phyloP scores from a whole-genome alignment of 2,113 vertebrate genomes.

The Cephalophus harveyi region DNA sequence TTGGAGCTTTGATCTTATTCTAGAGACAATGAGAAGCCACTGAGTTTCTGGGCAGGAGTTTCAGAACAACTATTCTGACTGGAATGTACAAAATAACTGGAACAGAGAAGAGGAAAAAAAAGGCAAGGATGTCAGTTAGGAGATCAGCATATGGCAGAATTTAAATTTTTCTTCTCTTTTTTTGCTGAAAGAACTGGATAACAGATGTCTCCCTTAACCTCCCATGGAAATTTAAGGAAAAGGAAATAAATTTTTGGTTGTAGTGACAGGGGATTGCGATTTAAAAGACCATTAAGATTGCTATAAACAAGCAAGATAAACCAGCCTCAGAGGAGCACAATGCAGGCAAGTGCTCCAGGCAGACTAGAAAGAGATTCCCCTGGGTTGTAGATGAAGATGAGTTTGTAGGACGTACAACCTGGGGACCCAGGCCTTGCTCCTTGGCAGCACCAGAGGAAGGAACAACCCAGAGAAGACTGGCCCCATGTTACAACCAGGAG shows the following conservation, averaged over 20 bases:
- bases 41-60: constrained; percentile 13
- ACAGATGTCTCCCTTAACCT: background rate
- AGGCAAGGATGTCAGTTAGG: background rate
- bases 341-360: background rate
- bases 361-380: background rate
- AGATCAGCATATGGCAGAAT: constrained; percentile 9
- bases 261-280: background rate
- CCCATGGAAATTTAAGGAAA: background rate
- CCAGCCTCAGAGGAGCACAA: background rate
- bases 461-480: background rate
- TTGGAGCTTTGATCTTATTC: background rate
- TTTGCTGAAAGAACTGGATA: background rate
- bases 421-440: background rate
- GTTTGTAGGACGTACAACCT: background rate
- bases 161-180: background rate
- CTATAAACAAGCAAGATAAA: background rate
- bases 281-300: background rate
- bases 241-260: background rate
- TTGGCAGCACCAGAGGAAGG: background rate
- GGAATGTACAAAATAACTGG: constrained; percentile 11
- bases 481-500: background rate
- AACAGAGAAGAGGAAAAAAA: background rate
- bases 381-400: background rate
- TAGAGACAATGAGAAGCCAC: background rate
- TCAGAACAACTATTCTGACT: background rate